These are phyloP conservation scores for Thamnaconus septentrionalis DNA, from an alignment of 2,113 vertebrate species.

Conservation along the genomic window DNA sequence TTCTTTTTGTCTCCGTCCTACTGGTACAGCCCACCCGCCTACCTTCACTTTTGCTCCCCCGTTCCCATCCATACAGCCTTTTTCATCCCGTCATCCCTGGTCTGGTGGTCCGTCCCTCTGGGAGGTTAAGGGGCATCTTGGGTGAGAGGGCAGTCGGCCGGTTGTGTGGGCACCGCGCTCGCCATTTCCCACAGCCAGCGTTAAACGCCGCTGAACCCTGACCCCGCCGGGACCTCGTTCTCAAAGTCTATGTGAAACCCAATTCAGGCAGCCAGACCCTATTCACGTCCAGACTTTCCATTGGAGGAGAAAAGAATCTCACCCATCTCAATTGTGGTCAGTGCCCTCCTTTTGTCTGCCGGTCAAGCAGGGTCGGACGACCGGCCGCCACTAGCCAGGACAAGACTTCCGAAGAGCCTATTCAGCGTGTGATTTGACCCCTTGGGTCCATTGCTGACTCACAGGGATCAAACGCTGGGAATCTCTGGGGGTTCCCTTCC, in stretches of 20 bases:
- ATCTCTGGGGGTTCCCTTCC: slow-evolving; percentile 58
- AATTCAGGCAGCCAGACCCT: slow-evolving; percentile 72
- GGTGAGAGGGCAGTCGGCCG: slow-evolving; percentile 70
- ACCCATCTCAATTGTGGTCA: slow-evolving; percentile 65
- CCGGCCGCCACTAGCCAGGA: slow-evolving; percentile 69
- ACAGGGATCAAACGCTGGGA: slow-evolving; percentile 75
- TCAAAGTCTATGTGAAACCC: slow-evolving; percentile 63
- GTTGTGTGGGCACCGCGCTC: slow-evolving; percentile 73
- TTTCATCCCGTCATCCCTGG: slow-evolving; percentile 66
- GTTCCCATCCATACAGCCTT: slow-evolving; percentile 65
- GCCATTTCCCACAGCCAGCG: slow-evolving; percentile 77
- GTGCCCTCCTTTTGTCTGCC: slow-evolving; percentile 72
- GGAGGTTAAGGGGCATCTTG: slow-evolving; percentile 73
- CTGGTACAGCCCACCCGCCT: slow-evolving; percentile 60
- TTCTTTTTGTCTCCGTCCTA: slow-evolving; percentile 67
- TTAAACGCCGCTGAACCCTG: slow-evolving; percentile 79
- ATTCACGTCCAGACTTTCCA: slow-evolving; percentile 70
- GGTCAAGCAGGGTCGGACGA: slow-evolving; percentile 73
- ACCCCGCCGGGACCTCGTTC: slow-evolving; percentile 69
- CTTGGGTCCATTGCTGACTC: slow-evolving; percentile 69
- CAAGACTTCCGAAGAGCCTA: slow-evolving; percentile 79
- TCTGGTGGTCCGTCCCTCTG: slow-evolving; percentile 60
- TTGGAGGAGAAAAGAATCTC: slow-evolving; percentile 55
- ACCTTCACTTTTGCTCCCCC: slow-evolving; percentile 46
- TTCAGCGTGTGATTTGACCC: slow-evolving; percentile 77